Percentiles rank a stretch among this genome's conserved stretches.
Conservation (phyloP, 2,888 invertebrate species). For the Cerceris ruficornis region DNA sequence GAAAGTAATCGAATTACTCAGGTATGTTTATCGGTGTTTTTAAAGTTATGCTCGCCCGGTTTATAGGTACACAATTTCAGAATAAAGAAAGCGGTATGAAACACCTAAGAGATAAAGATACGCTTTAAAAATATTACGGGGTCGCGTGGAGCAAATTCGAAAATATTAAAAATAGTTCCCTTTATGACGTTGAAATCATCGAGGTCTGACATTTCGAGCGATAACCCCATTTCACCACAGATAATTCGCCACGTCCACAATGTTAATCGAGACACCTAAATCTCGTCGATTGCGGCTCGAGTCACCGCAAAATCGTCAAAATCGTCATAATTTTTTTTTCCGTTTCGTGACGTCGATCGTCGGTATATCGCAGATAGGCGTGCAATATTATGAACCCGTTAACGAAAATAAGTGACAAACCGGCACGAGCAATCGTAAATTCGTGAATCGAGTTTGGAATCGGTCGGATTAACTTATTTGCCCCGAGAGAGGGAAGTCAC, state of each 20-base stretch:
- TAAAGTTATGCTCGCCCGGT: neutral
- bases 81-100: neutral
- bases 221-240: neutral
- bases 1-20: too few relatives aligned
- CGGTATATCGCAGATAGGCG: neutral
- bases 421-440: conserved; percentile 28
- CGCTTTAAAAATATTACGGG: neutral
- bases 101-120: neutral
- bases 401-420: conserved; percentile 30
- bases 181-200: neutral
- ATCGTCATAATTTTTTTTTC: neutral
- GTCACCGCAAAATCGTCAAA: neutral
- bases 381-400: conserved; percentile 6
- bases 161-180: neutral
- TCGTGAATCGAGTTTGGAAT: conserved; percentile 27
- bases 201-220: neutral
- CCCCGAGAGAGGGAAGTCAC: conserved; percentile 34
- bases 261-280: neutral
- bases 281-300: neutral
- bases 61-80: too few relatives aligned
- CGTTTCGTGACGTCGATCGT: neutral
- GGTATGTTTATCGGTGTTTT: neutral
- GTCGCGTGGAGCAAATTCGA: neutral
- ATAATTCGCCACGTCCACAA: neutral
- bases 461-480: conserved; percentile 38